Evolutionary conservation across 2,113 vertebrate species (phyloP), one percentile per base, ranked within the genome.

Genomic region (Axis porcinus): DNA sequence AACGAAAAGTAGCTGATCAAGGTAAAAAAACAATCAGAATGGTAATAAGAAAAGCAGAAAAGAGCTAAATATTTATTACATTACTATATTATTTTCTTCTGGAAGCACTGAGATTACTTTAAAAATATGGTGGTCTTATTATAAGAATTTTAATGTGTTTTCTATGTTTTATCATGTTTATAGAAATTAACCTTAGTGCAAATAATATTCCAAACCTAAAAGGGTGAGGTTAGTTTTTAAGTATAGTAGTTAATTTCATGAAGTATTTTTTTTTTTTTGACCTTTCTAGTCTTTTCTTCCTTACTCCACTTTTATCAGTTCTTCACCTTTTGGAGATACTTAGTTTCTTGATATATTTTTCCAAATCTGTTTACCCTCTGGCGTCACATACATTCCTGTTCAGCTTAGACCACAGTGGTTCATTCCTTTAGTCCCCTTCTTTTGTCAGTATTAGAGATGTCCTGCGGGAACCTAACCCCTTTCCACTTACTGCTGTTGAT

Each of bases 1-100:
- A 99, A 96, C 99, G 99, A 95, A 99, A 99, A 98, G 99, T 99
- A 97, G 99, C 99, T 58, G 99, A 99, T 94, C 98, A 99, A 99
- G 99, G 99, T 99, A 99, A 98, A 93, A n/a, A 96, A 70, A 52
- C 50, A 87, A 86, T 58, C 86, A 12, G 16, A 81, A 19, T 97
- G 16, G 19, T 81, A 62, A 81, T 88, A 74, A 86, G 25, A 81
- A 92, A 89, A 54, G 14, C 33, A 6, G 45, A 58, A 70, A 96
- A 92, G 25, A 36, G 2, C 3, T 79, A 74, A 87, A 76, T 95
- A 85, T 81, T 95, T 64, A 54, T 55, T 47, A 36, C 52, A 64
- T 33, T 64, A 82, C 40, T 90, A 50, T 94, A 70, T 43, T 96
- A 45, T 50, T 94, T 96, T 50, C 60, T 30, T 50, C 23, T 94